Evolutionary conservation across 2,113 vertebrate genomes (phyloP).

Genomic region (Progne subis): DNA sequence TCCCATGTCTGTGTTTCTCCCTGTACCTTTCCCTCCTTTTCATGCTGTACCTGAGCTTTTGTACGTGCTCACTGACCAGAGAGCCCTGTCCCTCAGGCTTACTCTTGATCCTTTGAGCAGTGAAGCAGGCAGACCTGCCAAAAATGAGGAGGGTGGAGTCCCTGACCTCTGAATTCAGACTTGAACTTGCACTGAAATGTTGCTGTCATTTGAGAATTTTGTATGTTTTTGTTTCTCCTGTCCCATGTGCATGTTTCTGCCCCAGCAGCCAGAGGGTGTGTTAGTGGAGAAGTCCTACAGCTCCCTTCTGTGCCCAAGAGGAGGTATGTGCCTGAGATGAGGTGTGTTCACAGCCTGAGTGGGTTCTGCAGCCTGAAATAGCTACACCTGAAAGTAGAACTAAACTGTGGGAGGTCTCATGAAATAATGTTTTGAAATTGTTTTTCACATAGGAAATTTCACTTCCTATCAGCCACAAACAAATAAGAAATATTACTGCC

Average conservation of each 20-base stretch:
- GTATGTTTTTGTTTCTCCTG: not conserved
- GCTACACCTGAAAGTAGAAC: not conserved
- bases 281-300: conserved; percentile 64
- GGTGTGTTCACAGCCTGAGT: conserved; percentile 7
- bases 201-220: not conserved
- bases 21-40: not conserved
- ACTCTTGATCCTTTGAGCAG: not conserved
- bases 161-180: not conserved
- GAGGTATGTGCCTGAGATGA: conserved; percentile 62
- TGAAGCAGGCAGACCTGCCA: not conserved
- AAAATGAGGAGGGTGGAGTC: not conserved
- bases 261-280: conserved; percentile 64
- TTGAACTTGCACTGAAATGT: not conserved
- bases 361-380: not conserved
- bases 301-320: conserved; percentile 61
- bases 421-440: not conserved
- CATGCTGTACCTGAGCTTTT: not conserved
- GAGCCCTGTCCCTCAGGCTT: not conserved
- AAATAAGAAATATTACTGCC: not conserved
- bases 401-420: not conserved
- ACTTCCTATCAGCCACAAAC: not conserved
- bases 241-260: not conserved
- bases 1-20: not conserved
- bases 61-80: not conserved
- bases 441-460: not conserved